Evolutionary conservation across 2,888 invertebrate species (phyloP), one percentile per base, ranked within the genome.

Genomic region (Dorcus parallelipipedus): DNA sequence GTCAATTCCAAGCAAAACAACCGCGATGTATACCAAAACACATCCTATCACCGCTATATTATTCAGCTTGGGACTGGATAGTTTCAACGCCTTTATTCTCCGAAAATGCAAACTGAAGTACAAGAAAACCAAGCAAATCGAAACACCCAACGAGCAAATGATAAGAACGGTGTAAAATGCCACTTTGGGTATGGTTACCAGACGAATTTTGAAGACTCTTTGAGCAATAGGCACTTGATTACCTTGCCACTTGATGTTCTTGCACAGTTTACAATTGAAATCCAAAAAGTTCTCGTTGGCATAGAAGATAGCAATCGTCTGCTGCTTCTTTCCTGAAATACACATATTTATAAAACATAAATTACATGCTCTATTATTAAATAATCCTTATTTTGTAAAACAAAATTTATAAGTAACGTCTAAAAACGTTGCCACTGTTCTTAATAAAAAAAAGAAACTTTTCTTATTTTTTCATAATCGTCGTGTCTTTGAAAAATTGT

Each of bases 31-130:
- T n/a, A 95, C 94, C 68, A 94, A 79, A 67, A 93, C 90, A 74
- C 95, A 95, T 10, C 95, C 95, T 40, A 93, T 86, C 41, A 93
- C 88, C 0, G 94, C 93, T 80, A 95, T 91, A 79, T 95, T 95
- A 82, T 95, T 95, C 58, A 96, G 81, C 63, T 91, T 89, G 0
- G 95, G 95, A 70, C 95, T 95, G 20, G 95, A 95, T 63, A 95
- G 83, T 78, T 96, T 95, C 76, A 95, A 93, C 64, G 91, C 92
- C 77, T 91, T 91, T 73, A 91, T 83, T 74, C 88, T 87, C 64
- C 92, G 85, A 74, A 91, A 92, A 77, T 90, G 90, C 65, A 93
- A 80, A 79, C 93, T 94, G 75, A 93, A 92, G 54, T 86, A 86
- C 62, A 94, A 80, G 73, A 93, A 93, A 4, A 86, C 84, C 20